A percentile compares a stretch with the other conserved stretches of the same genome.
phyloP scores from a whole-genome alignment of 2,888 invertebrate genomes.

The Parapristionchus giblindavisi region DNA sequence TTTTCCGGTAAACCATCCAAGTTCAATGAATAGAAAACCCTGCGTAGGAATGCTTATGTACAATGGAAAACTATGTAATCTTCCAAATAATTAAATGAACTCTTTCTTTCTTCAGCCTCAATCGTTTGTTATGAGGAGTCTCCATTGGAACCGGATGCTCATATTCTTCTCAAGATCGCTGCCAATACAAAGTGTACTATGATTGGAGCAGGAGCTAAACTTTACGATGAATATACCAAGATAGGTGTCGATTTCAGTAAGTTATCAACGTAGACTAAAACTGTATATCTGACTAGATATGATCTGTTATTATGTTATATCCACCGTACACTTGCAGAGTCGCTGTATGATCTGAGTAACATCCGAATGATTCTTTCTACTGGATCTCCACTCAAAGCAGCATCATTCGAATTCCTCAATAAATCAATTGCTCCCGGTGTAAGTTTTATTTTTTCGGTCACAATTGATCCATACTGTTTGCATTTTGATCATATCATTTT shows the following conservation, averaged over 20 bases:
- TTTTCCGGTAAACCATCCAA: not conserved
- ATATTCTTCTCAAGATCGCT: constrained; percentile 73
- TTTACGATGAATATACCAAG: constrained; percentile 73
- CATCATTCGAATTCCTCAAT: constrained; percentile 75
- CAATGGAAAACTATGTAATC: too few relatives aligned
- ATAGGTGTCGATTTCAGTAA: constrained; percentile 63
- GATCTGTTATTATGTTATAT: not conserved
- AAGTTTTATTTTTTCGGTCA: too few relatives aligned
- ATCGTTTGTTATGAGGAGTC: constrained; percentile 76
- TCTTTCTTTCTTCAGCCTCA: constrained; percentile 34
- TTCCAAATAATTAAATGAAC: too few relatives aligned
- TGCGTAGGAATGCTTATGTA: too few relatives aligned
- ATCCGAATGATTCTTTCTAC: constrained; percentile 73
- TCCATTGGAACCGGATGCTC: constrained; percentile 73
- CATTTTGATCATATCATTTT: too few relatives aligned
- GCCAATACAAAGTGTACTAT: constrained; percentile 71
- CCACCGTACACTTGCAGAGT: constrained; percentile 66
- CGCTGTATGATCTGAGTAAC: constrained; percentile 71
- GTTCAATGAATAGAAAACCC: not conserved
- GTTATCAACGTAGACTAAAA: constrained; percentile 28
- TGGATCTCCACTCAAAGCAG: constrained; percentile 72
- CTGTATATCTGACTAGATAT: not conserved
- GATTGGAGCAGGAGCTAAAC: constrained; percentile 75
- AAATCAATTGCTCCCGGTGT: constrained; percentile 71
- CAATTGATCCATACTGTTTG: too few relatives aligned